phyloP scores from a whole-genome alignment of 23 tunicate genomes.

The Diplosoma virens region DNA sequence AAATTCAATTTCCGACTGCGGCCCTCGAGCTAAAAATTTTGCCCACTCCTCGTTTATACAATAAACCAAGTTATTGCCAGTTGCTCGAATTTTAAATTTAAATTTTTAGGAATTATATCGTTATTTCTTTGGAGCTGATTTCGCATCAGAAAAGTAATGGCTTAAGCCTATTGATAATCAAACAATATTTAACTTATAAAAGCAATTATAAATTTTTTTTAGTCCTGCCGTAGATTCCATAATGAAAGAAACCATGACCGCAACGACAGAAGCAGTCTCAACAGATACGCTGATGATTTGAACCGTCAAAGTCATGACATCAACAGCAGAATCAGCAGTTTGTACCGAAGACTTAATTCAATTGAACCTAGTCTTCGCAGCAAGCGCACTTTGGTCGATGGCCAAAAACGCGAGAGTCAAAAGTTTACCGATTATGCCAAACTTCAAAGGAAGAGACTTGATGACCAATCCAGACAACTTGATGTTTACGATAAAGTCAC shows the following conservation, averaged over 20 bases:
- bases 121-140: no score
- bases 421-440: neutral
- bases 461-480: neutral
- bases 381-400: neutral
- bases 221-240: neutral
- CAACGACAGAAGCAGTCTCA: neutral
- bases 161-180: no score
- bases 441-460: neutral
- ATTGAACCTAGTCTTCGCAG: neutral
- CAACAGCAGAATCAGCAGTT: neutral
- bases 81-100: no score
- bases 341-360: neutral
- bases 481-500: neutral
- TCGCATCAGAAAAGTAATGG: no score
- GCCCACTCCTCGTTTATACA: no score
- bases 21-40: no score
- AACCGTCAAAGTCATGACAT: neutral
- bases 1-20: no score
- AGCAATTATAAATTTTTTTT: neutral
- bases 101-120: no score
- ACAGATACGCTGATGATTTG: neutral
- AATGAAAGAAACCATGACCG: neutral
- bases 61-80: no score
- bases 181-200: no score
- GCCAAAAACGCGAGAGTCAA: neutral